Conservation (phyloP, 1,140 invertebrate species). For the Plodia interpunctella region DNA sequence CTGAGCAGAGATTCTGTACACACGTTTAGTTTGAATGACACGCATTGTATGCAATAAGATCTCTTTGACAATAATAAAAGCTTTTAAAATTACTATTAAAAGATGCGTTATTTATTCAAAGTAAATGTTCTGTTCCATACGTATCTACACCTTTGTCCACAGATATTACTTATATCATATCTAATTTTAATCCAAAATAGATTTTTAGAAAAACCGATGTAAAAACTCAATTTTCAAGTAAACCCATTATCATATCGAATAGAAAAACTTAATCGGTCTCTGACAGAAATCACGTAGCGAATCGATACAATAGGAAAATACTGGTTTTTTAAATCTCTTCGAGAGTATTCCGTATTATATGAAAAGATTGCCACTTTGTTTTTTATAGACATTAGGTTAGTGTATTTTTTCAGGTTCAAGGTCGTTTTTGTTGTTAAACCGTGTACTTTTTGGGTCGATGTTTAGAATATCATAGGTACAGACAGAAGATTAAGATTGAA, state of each 20-base stretch:
- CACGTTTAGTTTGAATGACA: too few relatives aligned
- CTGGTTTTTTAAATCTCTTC: slow-evolving; percentile 25
- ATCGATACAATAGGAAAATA: slow-evolving; percentile 26
- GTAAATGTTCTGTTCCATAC: too few relatives aligned
- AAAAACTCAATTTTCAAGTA: background rate
- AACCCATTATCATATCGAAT: slow-evolving; percentile 1
- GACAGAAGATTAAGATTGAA: too few relatives aligned
- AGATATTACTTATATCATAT: background rate
- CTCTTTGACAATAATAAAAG: too few relatives aligned
- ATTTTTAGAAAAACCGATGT: background rate
- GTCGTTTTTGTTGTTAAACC: background rate
- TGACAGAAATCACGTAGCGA: slow-evolving; percentile 18
- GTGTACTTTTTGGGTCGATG: background rate
- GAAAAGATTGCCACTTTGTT: slow-evolving; percentile 28
- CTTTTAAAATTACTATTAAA: too few relatives aligned
- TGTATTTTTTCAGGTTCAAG: slow-evolving; percentile 10
- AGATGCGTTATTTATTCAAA: too few relatives aligned
- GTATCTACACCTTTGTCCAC: too few relatives aligned
- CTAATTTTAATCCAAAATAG: background rate
- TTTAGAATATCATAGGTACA: too few relatives aligned
- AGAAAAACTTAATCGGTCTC: slow-evolving; percentile 25
- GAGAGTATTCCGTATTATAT: slow-evolving; percentile 39
- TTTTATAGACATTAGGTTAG: slow-evolving; percentile 4
- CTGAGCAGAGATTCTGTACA: too few relatives aligned
- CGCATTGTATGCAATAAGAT: too few relatives aligned